Percentiles rank a stretch among this genome's conserved stretches.
These are phyloP conservation scores for Hirtodrosophila histrioides DNA, from an alignment of 2,888 invertebrate genomes.

Conservation along the genomic window DNA sequence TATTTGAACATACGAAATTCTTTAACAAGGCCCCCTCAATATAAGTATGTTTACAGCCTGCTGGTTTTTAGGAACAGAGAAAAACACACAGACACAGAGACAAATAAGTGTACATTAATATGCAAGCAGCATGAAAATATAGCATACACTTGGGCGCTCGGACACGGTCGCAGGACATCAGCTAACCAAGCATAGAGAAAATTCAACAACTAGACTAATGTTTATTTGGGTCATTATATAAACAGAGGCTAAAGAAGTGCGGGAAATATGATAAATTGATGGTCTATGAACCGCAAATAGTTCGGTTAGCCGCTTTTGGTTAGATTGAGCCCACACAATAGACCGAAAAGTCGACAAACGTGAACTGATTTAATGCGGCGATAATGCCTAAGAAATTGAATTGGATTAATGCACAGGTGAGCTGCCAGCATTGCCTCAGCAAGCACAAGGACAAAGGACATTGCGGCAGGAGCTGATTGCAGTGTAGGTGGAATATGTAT, in stretches of 20 bases:
- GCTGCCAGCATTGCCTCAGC: background rate
- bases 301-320: slow-evolving; percentile 23
- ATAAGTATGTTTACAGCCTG: background rate
- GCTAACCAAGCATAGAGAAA: slow-evolving; percentile 17
- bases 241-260: slow-evolving; percentile 28
- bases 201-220: slow-evolving; percentile 32
- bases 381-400: slow-evolving; percentile 41
- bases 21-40: too few relatives aligned
- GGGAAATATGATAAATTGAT: slow-evolving; percentile 63
- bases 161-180: background rate
- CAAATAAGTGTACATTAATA: slow-evolving; percentile 47
- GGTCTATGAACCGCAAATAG: slow-evolving; percentile 56
- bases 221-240: slow-evolving; percentile 65
- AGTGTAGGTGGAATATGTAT: background rate
- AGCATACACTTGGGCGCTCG: slow-evolving; percentile 19
- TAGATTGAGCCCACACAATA: slow-evolving; percentile 8
- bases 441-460: background rate
- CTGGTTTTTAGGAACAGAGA: background rate
- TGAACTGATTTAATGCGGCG: slow-evolving; percentile 40
- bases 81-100: slow-evolving; percentile 4
- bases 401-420: slow-evolving; percentile 35
- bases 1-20: too few relatives aligned
- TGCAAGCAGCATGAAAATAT: slow-evolving; percentile 44
- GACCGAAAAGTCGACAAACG: slow-evolving; percentile 35
- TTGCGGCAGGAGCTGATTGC: background rate